phyloP scores from a whole-genome alignment of 2,888 invertebrate genomes.

The Hirtodrosophila histrioides region DNA sequence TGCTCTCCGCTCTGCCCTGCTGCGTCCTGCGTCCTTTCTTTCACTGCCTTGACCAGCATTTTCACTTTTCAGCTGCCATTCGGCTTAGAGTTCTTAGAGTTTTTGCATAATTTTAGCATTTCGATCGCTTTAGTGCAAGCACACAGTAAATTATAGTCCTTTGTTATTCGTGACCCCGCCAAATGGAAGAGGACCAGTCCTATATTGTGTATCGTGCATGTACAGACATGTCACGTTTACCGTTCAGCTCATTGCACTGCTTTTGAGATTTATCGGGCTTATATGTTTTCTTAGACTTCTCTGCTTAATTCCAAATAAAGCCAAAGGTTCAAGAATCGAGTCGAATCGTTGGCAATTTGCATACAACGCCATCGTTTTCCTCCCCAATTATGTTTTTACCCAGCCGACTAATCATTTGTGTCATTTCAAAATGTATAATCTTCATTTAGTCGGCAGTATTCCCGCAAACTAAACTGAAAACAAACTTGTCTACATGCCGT shows the following conservation, averaged over 20 bases:
- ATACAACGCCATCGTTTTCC: slow-evolving; percentile 26
- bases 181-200: too few relatives aligned
- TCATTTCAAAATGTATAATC: too few relatives aligned
- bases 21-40: slow-evolving; percentile 28
- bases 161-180: slow-evolving; percentile 15
- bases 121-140: slow-evolving; percentile 36
- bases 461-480: too few relatives aligned
- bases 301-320: too few relatives aligned
- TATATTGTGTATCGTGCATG: too few relatives aligned
- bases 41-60: slow-evolving; percentile 63
- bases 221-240: too few relatives aligned
- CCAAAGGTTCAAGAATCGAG: too few relatives aligned
- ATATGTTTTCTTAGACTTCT: slow-evolving; percentile 33
- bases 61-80: slow-evolving; percentile 13
- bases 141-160: slow-evolving; percentile 38
- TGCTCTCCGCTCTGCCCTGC: slow-evolving; percentile 1
- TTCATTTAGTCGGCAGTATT: too few relatives aligned
- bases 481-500: too few relatives aligned
- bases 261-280: slow-evolving; percentile 24
- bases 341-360: slow-evolving; percentile 14
- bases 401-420: too few relatives aligned
- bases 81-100: slow-evolving; percentile 34
- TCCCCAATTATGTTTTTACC: too few relatives aligned
- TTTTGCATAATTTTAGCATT: slow-evolving; percentile 56
- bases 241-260: slow-evolving; percentile 30